Base-by-base conservation (phyloP, 2,113 vertebrate species). In the Paratilapia polleni region DNA sequence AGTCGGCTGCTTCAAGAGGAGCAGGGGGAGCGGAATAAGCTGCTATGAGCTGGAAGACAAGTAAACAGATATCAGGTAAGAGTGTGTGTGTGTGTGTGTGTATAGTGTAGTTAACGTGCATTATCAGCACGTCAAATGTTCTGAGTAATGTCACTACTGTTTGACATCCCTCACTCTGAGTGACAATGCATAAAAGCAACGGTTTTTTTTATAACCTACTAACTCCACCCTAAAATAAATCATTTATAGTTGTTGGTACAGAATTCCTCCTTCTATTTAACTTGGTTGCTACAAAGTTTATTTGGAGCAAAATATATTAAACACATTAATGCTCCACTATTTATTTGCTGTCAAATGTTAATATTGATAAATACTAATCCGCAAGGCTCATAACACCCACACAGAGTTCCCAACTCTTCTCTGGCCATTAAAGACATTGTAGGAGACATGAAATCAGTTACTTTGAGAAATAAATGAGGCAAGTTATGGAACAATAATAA, bases 21-120 rank as follows among this genome's bases (percentile, higher is more conserved):
- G 52, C 93, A 63, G 90, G 94, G 0, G 95, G 96, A 36, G 90
- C 58, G 17, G 96, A 92, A 87, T 96, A 96, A 22, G 96, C 94
- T 52, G 96, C 93, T 84, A 96, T 94, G 49, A 96, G 89, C 96
- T 96, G 78, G 36, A 63, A 84, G 62, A 84, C 7, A 68, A 11
- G 41, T 6, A 31, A 60, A 43, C 1, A 4, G 4, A 75, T 19
- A 49, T 74, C 38, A 81, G 52, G 15, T 13, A 28, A n/a, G n/a
- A n/a, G n/a, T n/a, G n/a, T n/a, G n/a, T n/a, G n/a, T n/a, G n/a
- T n/a, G n/a, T n/a, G n/a, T n/a, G n/a, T n/a, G n/a, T n/a, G n/a
- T n/a, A n/a, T n/a, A n/a, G n/a, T n/a, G n/a, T n/a, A n/a, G n/a
- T n/a, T n/a, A 22, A 70, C 38, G 4, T 17, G 58, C 8, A 34